Evolutionary conservation across 1,140 invertebrate genomes (phyloP), one percentile per base, ranked within the genome.

Genomic region (Hestina assimilis): DNA sequence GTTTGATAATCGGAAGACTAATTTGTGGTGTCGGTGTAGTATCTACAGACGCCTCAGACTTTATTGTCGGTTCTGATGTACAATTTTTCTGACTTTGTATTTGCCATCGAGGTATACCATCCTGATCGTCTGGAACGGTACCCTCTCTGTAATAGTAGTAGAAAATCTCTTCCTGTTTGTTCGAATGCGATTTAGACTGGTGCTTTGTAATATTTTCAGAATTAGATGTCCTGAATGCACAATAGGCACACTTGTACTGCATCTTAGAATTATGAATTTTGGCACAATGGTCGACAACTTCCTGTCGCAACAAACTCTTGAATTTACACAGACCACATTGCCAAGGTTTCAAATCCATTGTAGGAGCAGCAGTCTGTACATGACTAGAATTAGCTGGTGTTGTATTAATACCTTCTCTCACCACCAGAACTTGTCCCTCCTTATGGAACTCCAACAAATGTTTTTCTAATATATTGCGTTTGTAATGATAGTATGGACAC

Each of bases 161-260:
- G 55, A 88, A 79, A 4, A 83, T 70, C 8, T 85, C 82, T 9
- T 65, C 68, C 0, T 50, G 40, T 28, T 66, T 75, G 8, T 55
- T 70, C 0, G 72, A 53, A 56, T 87, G 85, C 0, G 73, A 69
- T 9, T 77, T 72, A 0, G 54, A 12, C 38, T 81, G 75, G 75
- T 95, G 94, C 9, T 89, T 90, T 3, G 90, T 85, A 14, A 94
- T 89, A 12, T 84, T 89, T 4, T 90, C 81, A 11, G 91, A 86
- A 1, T 89, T 89, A 0, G 90, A 90, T 0, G 89, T 90, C 50
- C 91, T 89, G 66, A 90, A 93, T 0, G 83, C 66, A 63, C 94
- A 95, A 15, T 91, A 73, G 0, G 82, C 89, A 69, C 94, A 95
- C 63, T 93, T 93, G 59, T 90, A 94, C 59, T 94, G 93, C 62